Evolutionary conservation across 2,888 invertebrate genomes (phyloP).

Genomic region (Himalopsyche japonica): DNA sequence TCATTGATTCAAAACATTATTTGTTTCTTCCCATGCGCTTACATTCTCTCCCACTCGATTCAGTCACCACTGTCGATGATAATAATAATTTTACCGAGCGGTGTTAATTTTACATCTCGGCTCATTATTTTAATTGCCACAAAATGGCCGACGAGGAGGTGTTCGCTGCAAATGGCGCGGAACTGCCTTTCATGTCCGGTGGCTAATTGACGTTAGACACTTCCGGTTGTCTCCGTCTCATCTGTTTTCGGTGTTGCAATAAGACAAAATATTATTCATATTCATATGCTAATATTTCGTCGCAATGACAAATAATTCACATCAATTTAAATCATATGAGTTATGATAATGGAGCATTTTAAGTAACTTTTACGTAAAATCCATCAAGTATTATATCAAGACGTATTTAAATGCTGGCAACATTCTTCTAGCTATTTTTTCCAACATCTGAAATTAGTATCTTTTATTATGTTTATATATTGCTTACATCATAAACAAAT

Average conservation of each 20-base stretch:
- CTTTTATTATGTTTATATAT: no score
- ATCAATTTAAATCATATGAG: neutral
- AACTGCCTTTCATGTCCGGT: slow-evolving; percentile 35
- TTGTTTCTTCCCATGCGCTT: neutral
- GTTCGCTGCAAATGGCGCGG: slow-evolving; percentile 33
- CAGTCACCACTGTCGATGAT: neutral
- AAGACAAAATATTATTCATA: neutral
- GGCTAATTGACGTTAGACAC: slow-evolving; percentile 27
- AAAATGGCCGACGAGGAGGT: slow-evolving; percentile 25
- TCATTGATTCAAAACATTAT: neutral
- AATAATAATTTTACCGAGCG: neutral
- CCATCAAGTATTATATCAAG: no score
- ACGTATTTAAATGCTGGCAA: no score
- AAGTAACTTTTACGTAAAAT: no score
- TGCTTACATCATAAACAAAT: no score
- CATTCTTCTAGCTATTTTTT: no score
- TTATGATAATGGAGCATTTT: neutral
- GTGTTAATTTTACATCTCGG: slow-evolving; percentile 35
- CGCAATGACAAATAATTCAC: neutral
- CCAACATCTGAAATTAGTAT: no score
- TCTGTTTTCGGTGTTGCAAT: neutral
- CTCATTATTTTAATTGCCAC: slow-evolving; percentile 37
- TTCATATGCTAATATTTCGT: neutral
- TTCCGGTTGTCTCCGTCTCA: neutral
- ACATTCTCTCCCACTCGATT: neutral